Conservation (phyloP, 2,888 invertebrate genomes). For the Lasioglossum pauxillum region DNA sequence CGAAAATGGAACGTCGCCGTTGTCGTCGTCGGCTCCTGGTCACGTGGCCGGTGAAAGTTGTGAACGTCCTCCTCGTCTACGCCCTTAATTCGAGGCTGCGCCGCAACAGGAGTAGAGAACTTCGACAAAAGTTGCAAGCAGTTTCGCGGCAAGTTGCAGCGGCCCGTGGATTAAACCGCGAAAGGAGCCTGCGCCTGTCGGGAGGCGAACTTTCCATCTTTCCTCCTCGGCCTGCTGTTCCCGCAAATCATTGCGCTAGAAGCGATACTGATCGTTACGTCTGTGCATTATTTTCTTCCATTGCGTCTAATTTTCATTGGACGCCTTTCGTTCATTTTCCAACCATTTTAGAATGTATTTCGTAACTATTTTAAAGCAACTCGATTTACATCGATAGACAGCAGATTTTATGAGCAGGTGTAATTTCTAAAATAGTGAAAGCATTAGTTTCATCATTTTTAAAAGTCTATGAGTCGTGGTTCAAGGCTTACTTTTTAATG, state of each 20-base stretch:
- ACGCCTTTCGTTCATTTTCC: too few species aligned
- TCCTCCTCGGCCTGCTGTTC: not conserved
- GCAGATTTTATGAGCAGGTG: too few species aligned
- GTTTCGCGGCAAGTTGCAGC: constrained; percentile 60
- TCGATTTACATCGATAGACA: too few species aligned
- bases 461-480: too few species aligned
- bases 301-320: too few species aligned
- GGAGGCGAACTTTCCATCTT: constrained; percentile 28
- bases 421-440: too few species aligned
- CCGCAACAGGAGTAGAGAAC: constrained; percentile 35
- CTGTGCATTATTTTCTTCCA: not conserved
- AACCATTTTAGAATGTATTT: too few species aligned
- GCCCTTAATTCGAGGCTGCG: constrained; percentile 66
- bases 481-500: too few species aligned
- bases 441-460: too few species aligned
- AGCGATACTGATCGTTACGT: not conserved
- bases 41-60: constrained; percentile 67
- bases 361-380: too few species aligned
- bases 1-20: constrained; percentile 23
- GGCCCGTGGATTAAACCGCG: constrained; percentile 48
- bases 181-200: constrained; percentile 17
- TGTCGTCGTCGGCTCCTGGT: constrained; percentile 1
- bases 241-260: not conserved
- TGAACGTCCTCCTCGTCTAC: constrained; percentile 52
- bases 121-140: constrained; percentile 62